Base-by-base conservation (phyloP, 2,888 invertebrate species). In the Willowsia nigromaculata region DNA sequence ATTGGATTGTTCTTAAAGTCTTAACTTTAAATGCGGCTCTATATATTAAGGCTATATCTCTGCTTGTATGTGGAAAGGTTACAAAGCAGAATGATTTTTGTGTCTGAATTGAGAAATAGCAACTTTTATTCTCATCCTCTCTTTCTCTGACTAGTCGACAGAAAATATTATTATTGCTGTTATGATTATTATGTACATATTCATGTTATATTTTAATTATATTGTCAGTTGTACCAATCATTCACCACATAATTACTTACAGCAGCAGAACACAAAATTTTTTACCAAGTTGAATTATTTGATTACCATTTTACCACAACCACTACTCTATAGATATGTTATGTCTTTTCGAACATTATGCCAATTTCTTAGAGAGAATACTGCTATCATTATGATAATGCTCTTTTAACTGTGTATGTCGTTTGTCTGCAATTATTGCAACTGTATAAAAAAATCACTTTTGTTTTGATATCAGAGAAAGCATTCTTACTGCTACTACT, bases 21-120 rank as follows among this genome's bases (percentile, higher is more conserved):
- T 68, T 68, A 37, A 15, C 27, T 56, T 80, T 56, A 80, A 53
- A 80, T 80, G 56, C 78, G 78, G 78, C 78, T n/a, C n/a, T 80
- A 80, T 37, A 22, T 74, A 74, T 33, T 68, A 33, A 33, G 27
- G 15, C 25, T 27, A 27, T 71, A 43, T 74, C 74, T 47, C 74
- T 74, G 74, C 74, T 74, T 74, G n/a, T 15, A 62, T 30, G 50
- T 37, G 68, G 74, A 74, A 74, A 25, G 74, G 74, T 74, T 74
- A 43, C 22, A 71, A 71, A 71, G 43, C 71, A 43, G 71, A 71
- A 3, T 9, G 15, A 37, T 68, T 59, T 7, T 62, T 68, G 71
- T 40, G 71, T 71, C 43, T 43, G 43, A 13, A 43, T 71, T 15
- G 71, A 71, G 40, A 68, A 40, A 43, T n/a, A 50, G 43, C 22